Percentiles rank a stretch among this genome's conserved stretches.
phyloP scores from a whole-genome alignment of 1,140 invertebrate genomes.

The Nephotettix cincticeps region DNA sequence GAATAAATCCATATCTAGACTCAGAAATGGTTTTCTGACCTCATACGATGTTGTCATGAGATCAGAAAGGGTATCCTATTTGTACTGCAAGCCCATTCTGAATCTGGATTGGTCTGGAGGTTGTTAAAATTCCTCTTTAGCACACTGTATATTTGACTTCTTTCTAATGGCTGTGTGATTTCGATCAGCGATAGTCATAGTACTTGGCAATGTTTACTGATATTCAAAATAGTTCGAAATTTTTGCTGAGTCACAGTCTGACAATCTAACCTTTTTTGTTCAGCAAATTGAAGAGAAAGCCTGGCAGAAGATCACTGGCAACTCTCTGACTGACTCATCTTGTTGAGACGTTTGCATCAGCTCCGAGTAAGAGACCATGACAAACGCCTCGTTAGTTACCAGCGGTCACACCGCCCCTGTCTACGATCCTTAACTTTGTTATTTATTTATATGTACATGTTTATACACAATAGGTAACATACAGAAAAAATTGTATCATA shows the following conservation, averaged over 20 bases:
- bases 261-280: slow-evolving; percentile 11
- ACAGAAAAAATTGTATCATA: not conserved
- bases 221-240: not conserved
- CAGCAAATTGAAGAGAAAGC: slow-evolving; percentile 37
- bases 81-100: too few species aligned
- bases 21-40: too few species aligned
- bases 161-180: too few species aligned
- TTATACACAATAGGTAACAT: not conserved
- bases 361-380: not conserved
- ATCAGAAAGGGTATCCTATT: too few species aligned
- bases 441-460: not conserved
- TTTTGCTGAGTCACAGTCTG: not conserved
- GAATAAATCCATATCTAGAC: too few species aligned
- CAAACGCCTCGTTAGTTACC: not conserved
- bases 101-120: too few species aligned
- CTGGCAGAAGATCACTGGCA: slow-evolving; percentile 35
- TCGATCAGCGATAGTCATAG: too few species aligned
- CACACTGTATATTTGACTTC: too few species aligned
- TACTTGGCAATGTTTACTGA: not conserved
- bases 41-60: too few species aligned
- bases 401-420: not conserved
- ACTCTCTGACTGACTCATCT: slow-evolving; percentile 33
- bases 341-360: slow-evolving; percentile 24
- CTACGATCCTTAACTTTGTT: not conserved
- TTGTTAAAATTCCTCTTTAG: too few species aligned